Base-by-base conservation (phyloP, 2,797 vertebrate genomes). In the Centroberyx gerrardi region DNA sequence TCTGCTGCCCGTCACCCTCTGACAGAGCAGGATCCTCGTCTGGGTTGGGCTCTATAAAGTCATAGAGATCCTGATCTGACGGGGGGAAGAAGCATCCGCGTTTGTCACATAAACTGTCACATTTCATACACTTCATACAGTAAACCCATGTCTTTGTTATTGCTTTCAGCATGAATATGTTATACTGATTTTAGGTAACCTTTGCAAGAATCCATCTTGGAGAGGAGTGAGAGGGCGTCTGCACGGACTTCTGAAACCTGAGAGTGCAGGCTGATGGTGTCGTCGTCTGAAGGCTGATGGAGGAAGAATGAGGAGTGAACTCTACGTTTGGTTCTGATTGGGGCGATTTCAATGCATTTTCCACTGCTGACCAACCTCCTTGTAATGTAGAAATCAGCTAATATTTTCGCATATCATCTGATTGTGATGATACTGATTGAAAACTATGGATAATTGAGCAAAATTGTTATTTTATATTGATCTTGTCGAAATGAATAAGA, bases 201-300 rank as follows among this genome's bases (percentile, higher is more conserved):
- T 94, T 94, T 94, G 92, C 90, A 92, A 53, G 95, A 93, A 72
- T 99, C 97, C 5, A 95, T 94, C 94, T 97, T 99, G 87, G 82
- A 96, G 79, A 97, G 96, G 56, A 92, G 76, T 5, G 93, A 85
- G 3, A 97, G 96, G 89, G 91, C 96, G 46, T 99, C 98, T 13
- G 94, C 96, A 75, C 96, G 96, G 5, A 96, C 96, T 91, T 99
- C 98, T 27, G 97, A 99, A 3, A 99, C 94, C 94, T 99, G 98
- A 90, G 98, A 99, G 87, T 99, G 98, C 87, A 99, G 96, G 93
- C 98, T 99, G 93, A 99, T 93, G 0, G 98, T 99, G 84, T 99
- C 98, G 12, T 99, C 98, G 49, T 99, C 98, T 62, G 98, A 99
- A n/a, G 98, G 98, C 98, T 99, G 90, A 72, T 87, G 85, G 88